Evolutionary conservation across 2,797 vertebrate genomes (phyloP).

Genomic region (Bovichtus variegatus): DNA sequence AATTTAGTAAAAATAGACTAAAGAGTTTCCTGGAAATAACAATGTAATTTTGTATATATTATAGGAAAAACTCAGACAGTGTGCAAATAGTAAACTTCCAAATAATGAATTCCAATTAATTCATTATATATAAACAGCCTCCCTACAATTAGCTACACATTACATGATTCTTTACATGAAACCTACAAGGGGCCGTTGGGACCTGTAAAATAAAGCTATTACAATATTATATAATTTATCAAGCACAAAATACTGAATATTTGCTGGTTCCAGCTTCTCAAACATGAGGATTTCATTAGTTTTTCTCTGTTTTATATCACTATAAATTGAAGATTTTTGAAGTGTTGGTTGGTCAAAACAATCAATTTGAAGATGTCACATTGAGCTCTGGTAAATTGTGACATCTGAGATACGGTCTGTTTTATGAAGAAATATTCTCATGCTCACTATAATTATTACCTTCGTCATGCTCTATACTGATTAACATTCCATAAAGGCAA

Average conservation of each 20-base stretch:
- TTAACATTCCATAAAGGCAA: conserved; percentile 52
- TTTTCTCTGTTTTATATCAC: background rate
- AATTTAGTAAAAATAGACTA: background rate
- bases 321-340: background rate
- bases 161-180: background rate
- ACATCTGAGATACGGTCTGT: conserved; percentile 9
- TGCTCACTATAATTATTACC: conserved; percentile 10
- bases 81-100: background rate
- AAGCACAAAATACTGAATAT: background rate
- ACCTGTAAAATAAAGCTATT: background rate
- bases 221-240: background rate
- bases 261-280: background rate
- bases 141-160: background rate
- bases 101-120: background rate
- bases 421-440: conserved; percentile 7
- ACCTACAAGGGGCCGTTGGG: background rate
- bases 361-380: background rate
- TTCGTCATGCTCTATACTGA: conserved; percentile 9
- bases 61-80: background rate
- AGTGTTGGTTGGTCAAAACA: background rate
- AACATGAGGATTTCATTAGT: background rate
- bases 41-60: background rate
- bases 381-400: background rate
- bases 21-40: background rate
- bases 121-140: background rate